Evolutionary conservation across 1,140 invertebrate species (phyloP).

Genomic region (Parapsyche elsis): DNA sequence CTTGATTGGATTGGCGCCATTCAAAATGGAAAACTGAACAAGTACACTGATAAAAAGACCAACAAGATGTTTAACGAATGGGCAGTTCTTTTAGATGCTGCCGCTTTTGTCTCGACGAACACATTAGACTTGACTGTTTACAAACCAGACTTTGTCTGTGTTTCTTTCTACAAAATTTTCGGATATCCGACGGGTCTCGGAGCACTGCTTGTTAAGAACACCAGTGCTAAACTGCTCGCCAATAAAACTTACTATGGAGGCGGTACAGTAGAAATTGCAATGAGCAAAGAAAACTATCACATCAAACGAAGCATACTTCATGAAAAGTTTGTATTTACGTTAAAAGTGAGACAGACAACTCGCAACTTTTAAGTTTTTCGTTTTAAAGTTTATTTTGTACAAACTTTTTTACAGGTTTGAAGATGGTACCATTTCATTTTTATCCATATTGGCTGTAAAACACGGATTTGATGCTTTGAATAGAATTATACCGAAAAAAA

Average conservation of each 20-base stretch:
- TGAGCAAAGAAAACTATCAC: constrained; percentile 77
- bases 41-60: constrained; percentile 59
- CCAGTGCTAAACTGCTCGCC: constrained; percentile 70
- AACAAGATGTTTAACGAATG: constrained; percentile 69
- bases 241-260: constrained; percentile 90
- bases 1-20: constrained; percentile 77
- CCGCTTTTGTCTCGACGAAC: constrained; percentile 83
- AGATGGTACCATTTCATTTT: constrained; percentile 91
- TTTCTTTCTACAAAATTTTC: constrained; percentile 99
- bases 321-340: constrained; percentile 72
- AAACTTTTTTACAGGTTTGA: constrained; percentile 80
- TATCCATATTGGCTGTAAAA: constrained; percentile 84
- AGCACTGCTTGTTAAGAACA: constrained; percentile 83
- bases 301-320: constrained; percentile 73
- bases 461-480: constrained; percentile 83
- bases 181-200: constrained; percentile 96
- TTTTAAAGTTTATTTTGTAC: too few relatives aligned
- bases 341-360: neutral
- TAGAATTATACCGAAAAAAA: constrained; percentile 65
- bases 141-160: constrained; percentile 88
- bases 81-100: constrained; percentile 89
- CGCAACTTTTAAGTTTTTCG: neutral
- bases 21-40: constrained; percentile 72
- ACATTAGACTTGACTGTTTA: constrained; percentile 77
- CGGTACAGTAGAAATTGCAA: constrained; percentile 86